Percentiles rank a stretch among this genome's conserved stretches.
phyloP scores from a whole-genome alignment of 2,888 invertebrate genomes.

The Brachypterus glaber region DNA sequence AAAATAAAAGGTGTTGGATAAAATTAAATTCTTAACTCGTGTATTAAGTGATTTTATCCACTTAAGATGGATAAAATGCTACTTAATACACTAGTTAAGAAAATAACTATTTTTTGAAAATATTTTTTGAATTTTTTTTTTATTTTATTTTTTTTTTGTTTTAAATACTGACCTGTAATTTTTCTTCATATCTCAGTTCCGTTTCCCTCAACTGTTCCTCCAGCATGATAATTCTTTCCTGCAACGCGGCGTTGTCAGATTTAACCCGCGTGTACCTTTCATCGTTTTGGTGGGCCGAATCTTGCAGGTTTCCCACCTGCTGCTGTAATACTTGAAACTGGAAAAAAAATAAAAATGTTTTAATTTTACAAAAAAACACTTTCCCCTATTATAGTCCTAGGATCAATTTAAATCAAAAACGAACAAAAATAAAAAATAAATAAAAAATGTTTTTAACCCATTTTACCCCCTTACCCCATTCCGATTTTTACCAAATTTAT shows the following conservation, averaged over 20 bases:
- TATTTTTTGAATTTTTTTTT: neutral
- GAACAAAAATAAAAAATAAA: too few species aligned
- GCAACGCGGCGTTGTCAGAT: constrained; percentile 86
- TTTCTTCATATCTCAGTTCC: constrained; percentile 44
- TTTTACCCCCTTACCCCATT: too few species aligned
- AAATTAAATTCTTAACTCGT: too few species aligned
- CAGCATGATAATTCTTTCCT: constrained; percentile 82
- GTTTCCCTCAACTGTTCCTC: constrained; percentile 81
- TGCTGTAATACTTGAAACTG: constrained; percentile 89
- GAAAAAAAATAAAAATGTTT: constrained; percentile 26
- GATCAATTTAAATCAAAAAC: too few species aligned
- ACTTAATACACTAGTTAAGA: too few species aligned
- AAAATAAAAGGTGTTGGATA: too few species aligned
- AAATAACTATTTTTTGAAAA: neutral
- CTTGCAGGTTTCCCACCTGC: constrained; percentile 81
- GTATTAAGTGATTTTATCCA: too few species aligned
- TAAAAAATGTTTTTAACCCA: too few species aligned
- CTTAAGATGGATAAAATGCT: too few species aligned
- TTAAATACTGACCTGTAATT: constrained; percentile 38
- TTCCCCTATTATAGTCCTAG: too few species aligned
- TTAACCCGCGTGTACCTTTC: constrained; percentile 83
- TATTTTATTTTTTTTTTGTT: neutral
- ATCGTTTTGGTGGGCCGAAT: constrained; percentile 78
- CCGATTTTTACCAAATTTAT: too few species aligned
- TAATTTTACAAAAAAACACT: too few species aligned